Evolutionary conservation across 2,888 invertebrate species (phyloP), one percentile per base, ranked within the genome.

Genomic region (Cryptophagus acutangulus): DNA sequence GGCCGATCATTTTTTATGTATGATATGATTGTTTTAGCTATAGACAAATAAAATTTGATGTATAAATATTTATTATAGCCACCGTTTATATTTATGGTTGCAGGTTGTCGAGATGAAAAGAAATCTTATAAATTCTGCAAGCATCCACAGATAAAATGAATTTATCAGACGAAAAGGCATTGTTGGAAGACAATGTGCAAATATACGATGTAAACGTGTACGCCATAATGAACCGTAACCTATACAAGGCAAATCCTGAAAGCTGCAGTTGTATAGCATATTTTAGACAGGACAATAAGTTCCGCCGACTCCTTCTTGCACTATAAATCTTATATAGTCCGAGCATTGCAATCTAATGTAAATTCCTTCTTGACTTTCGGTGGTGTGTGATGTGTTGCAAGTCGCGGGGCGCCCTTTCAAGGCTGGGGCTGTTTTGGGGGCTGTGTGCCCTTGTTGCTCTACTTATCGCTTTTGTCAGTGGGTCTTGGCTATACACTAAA

Each of bases 401-500:
- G 48, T 64, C 66, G 47, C 59, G 59, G 46, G 62, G 63, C 43
- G 59, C 60, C 16, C 58, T 70, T 39, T 71, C 72, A 46, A 68
- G 73, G 29, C 59, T 71, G 46, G 72, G 72, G 38, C 61, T 73
- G 43, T 59, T 71, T 35, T 68, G 69, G 59, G 73, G 73, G n/a
- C 54, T 71, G 40, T 54, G 69, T 36, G 71, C 72, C 6, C 56
- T 72, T 41, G 66, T 61, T 40, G 69, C 71, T 12, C 61, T 74
- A 12, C 61, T 72, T 39, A 66, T 72, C 18, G 73, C 73, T 12
- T 72, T 73, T 54, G 67, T 71, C 45, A 69, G 71, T 59, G 70
- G 71, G 45, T 67, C 71, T 34, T 74, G 74, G 74, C 64, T 74
- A 36, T 71, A 69, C 60, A 72, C 73, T 28, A 66, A 66, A 48